Conservation (phyloP, 2,797 vertebrate species). For the Centropyge bicolor region DNA sequence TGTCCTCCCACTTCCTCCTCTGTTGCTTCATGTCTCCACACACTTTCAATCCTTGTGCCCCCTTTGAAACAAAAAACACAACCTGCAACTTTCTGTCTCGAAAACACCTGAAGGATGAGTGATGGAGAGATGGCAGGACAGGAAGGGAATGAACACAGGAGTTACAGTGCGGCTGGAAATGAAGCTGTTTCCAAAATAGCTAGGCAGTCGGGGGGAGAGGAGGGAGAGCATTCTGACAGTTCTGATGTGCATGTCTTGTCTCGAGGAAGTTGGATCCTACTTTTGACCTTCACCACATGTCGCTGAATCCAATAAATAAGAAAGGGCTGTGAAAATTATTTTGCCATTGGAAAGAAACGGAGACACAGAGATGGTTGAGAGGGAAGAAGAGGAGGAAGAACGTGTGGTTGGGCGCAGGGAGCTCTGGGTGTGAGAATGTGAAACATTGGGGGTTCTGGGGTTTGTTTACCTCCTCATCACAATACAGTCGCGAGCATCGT, state of each 20-base stretch:
- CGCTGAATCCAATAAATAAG: constrained; percentile 11
- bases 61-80: constrained; percentile 11
- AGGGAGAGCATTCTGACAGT: constrained; percentile 21
- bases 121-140: constrained; percentile 40
- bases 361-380: constrained; percentile 11
- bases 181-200: constrained; percentile 59
- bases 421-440: constrained; percentile 60
- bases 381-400: constrained; percentile 21
- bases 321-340: constrained; percentile 24
- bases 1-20: constrained; percentile 46
- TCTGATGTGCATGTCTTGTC: constrained; percentile 19
- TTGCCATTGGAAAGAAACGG: constrained; percentile 6
- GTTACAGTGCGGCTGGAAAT: constrained; percentile 43
- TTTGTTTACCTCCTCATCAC: constrained; percentile 79
- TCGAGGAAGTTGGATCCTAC: constrained; percentile 26
- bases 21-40: constrained; percentile 42
- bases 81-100: constrained; percentile 53
- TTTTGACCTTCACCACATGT: constrained; percentile 42
- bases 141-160: constrained; percentile 10
- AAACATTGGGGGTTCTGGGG: constrained; percentile 57
- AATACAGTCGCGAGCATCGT: constrained; percentile 67
- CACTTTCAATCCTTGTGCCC: not conserved
- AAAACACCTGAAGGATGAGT: constrained; percentile 59
- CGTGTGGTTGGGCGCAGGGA: constrained; percentile 46
- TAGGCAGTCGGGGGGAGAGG: constrained; percentile 3